These are phyloP conservation scores for Chrysotoxum bicinctum DNA, from an alignment of 2,888 invertebrate species.

Conservation along the genomic window DNA sequence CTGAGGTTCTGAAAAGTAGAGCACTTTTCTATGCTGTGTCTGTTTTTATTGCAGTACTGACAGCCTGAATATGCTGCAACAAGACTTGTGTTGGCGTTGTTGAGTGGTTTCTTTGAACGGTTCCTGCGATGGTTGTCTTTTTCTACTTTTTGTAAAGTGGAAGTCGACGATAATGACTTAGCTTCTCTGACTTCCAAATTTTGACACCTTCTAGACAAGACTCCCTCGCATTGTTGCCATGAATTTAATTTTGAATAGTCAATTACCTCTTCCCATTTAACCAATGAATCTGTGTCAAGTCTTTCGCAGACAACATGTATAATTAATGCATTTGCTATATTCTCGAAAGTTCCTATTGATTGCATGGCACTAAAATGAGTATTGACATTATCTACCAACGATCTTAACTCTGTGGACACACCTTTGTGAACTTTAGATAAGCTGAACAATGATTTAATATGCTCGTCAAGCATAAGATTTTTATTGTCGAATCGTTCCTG, in stretches of 20 bases:
- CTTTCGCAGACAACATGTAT: neutral
- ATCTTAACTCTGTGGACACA: neutral
- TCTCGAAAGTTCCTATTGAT: neutral
- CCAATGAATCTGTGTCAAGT: neutral
- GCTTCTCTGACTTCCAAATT: neutral
- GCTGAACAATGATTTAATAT: neutral
- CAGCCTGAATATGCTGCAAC: neutral
- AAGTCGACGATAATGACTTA: neutral
- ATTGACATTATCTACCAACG: neutral
- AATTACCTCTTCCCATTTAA: neutral
- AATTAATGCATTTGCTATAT: neutral
- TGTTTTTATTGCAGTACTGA: neutral
- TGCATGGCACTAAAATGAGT: neutral
- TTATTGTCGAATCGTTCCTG: constrained; percentile 6
- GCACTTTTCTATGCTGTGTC: neutral
- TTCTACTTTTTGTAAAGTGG: neutral
- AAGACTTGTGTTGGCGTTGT: too few relatives aligned
- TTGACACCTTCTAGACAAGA: neutral
- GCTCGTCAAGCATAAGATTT: neutral
- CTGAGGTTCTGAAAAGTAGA: neutral
- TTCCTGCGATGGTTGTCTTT: neutral
- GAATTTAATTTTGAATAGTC: neutral
- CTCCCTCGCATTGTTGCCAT: neutral
- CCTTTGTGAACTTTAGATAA: neutral
- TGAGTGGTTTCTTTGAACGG: neutral